Conservation (phyloP, 23 tunicate species). For the Styela clava region DNA sequence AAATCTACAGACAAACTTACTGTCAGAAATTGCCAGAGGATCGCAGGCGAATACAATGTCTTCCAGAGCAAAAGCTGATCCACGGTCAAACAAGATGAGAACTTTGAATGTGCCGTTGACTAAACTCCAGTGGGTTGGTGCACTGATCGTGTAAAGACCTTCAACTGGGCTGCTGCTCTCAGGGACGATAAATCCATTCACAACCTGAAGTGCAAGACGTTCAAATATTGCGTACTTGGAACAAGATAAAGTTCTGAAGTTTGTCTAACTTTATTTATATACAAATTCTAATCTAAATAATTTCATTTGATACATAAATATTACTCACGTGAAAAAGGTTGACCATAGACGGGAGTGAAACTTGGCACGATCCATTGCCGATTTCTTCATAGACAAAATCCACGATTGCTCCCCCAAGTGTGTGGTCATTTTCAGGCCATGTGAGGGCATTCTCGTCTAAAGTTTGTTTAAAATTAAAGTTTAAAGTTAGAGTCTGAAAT, state of each 20-base stretch:
- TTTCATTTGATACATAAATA: neutral
- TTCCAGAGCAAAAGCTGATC: neutral
- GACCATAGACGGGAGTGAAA: neutral
- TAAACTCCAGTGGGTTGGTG: conserved; percentile 19
- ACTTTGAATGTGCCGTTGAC: conserved; percentile 21
- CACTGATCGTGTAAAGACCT: conserved; percentile 24
- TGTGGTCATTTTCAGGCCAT: conserved; percentile 7
- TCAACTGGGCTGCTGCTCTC: conserved; percentile 18
- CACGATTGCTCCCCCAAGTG: neutral
- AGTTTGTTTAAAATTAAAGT: too few relatives aligned
- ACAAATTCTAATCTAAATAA: too few relatives aligned
- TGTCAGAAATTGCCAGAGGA: conserved; percentile 15
- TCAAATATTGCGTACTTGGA: too few relatives aligned
- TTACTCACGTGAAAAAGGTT: conserved; percentile 8
- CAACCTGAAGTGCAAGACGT: too few relatives aligned
- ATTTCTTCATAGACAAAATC: conserved; percentile 1
- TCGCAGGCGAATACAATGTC: conserved; percentile 22
- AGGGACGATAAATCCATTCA: conserved; percentile 23
- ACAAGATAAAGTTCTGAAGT: too few relatives aligned
- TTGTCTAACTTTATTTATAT: too few relatives aligned
- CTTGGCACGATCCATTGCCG: conserved; percentile 6
- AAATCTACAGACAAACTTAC: too few relatives aligned
- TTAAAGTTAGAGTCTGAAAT: too few relatives aligned
- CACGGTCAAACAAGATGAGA: conserved; percentile 2
- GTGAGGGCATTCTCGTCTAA: neutral